Conservation (phyloP, 1,140 invertebrate species). For the Berghia stephanieae region DNA sequence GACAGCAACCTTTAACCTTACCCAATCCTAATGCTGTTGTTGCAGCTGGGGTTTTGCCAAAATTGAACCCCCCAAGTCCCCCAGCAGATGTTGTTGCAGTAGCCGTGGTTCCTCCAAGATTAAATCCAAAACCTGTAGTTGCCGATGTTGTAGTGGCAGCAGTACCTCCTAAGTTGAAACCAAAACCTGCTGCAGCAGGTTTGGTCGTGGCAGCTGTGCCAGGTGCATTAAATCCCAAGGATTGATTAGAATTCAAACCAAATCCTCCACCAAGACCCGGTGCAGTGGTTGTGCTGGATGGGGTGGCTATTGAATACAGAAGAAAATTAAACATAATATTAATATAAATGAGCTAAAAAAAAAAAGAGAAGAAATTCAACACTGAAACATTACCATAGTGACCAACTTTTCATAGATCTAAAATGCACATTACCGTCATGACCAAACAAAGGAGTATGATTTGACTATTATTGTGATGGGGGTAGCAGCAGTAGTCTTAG, state of each 20-base stretch:
- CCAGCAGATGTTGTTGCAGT: conserved; percentile 29
- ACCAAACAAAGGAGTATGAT: too few relatives aligned
- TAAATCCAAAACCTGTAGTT: conserved; percentile 35
- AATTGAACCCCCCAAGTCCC: conserved; percentile 7
- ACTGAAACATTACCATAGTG: too few relatives aligned
- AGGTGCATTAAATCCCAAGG: background rate
- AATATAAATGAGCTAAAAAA: too few relatives aligned
- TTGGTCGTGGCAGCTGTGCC: conserved; percentile 11
- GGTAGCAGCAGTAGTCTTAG: too few relatives aligned
- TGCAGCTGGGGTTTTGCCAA: conserved; percentile 38
- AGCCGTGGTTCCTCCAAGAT: conserved; percentile 11
- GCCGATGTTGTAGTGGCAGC: conserved; percentile 23
- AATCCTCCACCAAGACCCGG: background rate
- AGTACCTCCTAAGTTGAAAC: background rate
- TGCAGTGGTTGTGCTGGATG: background rate
- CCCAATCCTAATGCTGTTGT: conserved; percentile 45
- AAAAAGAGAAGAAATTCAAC: too few relatives aligned
- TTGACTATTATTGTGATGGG: too few relatives aligned
- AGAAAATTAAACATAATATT: too few relatives aligned
- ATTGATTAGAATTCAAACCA: background rate
- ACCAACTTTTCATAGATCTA: too few relatives aligned
- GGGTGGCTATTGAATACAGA: background rate
- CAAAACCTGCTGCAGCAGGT: conserved; percentile 17
- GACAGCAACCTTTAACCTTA: too few relatives aligned
- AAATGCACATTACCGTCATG: too few relatives aligned